Evolutionary conservation across 2,888 invertebrate species (phyloP).

Genomic region (Fragum sueziense): DNA sequence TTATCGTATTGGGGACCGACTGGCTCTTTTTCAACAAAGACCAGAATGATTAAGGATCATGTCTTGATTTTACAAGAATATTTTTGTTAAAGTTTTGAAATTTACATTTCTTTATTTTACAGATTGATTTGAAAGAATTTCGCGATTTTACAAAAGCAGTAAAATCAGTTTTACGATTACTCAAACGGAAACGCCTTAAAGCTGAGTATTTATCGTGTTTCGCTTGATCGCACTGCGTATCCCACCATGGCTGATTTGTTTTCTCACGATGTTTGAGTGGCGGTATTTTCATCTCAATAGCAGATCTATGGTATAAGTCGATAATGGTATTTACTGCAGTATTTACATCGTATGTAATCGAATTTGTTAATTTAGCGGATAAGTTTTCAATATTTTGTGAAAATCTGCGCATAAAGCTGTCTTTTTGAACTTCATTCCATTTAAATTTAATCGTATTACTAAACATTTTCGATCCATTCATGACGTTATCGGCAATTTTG

Average conservation of each 20-base stretch:
- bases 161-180: not conserved
- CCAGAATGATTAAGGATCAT: no score
- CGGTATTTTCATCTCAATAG: not conserved
- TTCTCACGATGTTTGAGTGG: not conserved
- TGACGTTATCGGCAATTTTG: no score
- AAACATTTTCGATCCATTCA: no score
- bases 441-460: not conserved
- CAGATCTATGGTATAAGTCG: not conserved
- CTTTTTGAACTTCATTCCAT: not conserved
- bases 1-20: no score
- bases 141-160: not conserved
- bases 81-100: no score
- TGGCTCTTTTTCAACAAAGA: no score
- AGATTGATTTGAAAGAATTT: not conserved
- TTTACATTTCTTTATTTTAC: not conserved
- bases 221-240: not conserved
- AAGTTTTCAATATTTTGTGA: not conserved
- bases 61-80: no score
- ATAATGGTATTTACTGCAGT: not conserved
- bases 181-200: not conserved
- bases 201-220: not conserved
- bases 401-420: not conserved
- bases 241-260: not conserved
- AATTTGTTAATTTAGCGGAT: not conserved
- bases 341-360: not conserved